A percentile compares a stretch with the other conserved stretches of the same genome.
These are phyloP conservation scores for Paelopatides confundens DNA, from an alignment of 53 echinoderm and acorn worm species.

Conservation along the genomic window DNA sequence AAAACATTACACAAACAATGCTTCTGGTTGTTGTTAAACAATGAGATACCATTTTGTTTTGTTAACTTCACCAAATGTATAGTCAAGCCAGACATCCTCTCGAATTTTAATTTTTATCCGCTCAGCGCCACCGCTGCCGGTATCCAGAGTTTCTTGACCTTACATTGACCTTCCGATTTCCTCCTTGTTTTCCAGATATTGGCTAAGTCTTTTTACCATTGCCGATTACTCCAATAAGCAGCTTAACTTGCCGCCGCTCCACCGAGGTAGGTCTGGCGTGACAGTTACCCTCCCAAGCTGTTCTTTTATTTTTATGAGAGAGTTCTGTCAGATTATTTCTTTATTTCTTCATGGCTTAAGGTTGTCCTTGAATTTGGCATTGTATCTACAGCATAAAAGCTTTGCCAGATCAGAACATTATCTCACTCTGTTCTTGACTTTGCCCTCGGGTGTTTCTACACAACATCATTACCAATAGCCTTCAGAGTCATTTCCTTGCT, in stretches of 20 bases:
- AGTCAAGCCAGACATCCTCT: no score
- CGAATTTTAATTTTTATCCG: no score
- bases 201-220: conserved; percentile 5
- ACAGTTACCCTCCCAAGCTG: neutral
- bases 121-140: neutral
- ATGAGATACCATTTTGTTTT: no score
- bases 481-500: conserved; percentile 7
- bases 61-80: no score
- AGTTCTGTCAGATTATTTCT: neutral
- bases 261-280: neutral
- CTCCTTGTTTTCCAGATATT: neutral
- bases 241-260: neutral
- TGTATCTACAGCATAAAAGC: conserved; percentile 4
- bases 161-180: neutral
- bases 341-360: neutral
- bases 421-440: neutral
- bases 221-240: neutral
- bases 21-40: no score
- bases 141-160: conserved; percentile 13
- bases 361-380: conserved; percentile 25
- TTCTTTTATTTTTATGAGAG: neutral
- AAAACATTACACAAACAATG: no score
- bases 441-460: conserved; percentile 24
- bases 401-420: conserved; percentile 16
- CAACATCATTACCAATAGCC: conserved; percentile 42